A percentile compares a stretch with the other conserved stretches of the same genome.
phyloP scores from a whole-genome alignment of 2,113 vertebrate genomes.

The Sminthopsis crassicaudata region DNA sequence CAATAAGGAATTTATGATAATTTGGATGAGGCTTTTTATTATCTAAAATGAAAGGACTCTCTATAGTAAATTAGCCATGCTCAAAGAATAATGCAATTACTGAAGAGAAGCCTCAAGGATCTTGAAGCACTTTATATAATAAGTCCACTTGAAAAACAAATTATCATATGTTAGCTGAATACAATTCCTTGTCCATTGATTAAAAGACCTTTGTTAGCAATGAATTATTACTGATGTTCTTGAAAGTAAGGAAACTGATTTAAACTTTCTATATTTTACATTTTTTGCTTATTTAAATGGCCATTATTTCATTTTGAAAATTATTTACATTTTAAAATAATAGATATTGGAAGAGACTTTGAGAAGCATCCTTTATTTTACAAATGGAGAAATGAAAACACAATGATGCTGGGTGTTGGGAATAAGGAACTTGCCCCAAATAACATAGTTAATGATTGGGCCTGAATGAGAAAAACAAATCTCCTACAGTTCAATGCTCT shows the following conservation, averaged over 20 bases:
- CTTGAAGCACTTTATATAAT: background rate
- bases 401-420: background rate
- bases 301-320: background rate
- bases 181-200: background rate
- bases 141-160: background rate
- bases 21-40: conserved; percentile 23
- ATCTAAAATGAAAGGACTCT: background rate
- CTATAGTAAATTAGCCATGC: background rate
- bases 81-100: background rate
- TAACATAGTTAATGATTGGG: background rate
- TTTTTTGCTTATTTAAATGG: background rate
- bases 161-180: background rate
- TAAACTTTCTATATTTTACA: background rate
- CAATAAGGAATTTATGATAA: conserved; percentile 24
- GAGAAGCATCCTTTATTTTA: background rate
- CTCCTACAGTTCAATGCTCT: background rate
- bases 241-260: background rate
- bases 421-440: background rate
- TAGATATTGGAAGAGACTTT: background rate
- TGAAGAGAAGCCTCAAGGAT: background rate
- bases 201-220: background rate
- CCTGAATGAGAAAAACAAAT: background rate
- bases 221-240: background rate
- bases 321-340: background rate
- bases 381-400: background rate